Evolutionary conservation across 2,888 invertebrate species (phyloP).

Genomic region (Drosophila greeni): DNA sequence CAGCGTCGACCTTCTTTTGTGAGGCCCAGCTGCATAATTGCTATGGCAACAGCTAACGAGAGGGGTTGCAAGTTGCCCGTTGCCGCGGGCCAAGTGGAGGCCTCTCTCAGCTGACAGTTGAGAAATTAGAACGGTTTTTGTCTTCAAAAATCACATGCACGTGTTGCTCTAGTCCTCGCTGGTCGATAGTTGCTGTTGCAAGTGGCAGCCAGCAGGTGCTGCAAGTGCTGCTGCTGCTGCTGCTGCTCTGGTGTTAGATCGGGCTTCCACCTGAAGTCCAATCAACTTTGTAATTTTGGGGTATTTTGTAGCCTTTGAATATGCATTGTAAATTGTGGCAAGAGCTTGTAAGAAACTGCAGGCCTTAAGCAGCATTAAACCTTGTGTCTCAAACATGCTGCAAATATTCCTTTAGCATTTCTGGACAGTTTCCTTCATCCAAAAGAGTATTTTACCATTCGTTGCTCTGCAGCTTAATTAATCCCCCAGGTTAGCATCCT

Average conservation of each 20-base stretch:
- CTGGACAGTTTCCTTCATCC: too few species aligned
- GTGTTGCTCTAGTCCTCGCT: slow-evolving; percentile 51
- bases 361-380: neutral
- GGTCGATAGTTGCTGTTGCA: slow-evolving; percentile 46
- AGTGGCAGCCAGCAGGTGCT: slow-evolving; percentile 28
- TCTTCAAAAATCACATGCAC: slow-evolving; percentile 70
- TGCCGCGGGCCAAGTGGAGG: slow-evolving; percentile 31
- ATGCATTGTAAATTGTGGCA: neutral
- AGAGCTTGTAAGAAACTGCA: neutral
- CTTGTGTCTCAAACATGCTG: neutral
- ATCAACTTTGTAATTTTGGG: slow-evolving; percentile 51
- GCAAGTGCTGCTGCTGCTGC: slow-evolving; percentile 52
- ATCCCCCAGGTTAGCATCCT: slow-evolving; percentile 5
- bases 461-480: neutral
- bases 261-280: slow-evolving; percentile 34
- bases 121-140: slow-evolving; percentile 73
- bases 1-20: slow-evolving; percentile 65
- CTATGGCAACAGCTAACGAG: slow-evolving; percentile 67
- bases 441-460: slow-evolving; percentile 2
- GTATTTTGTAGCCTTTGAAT: slow-evolving; percentile 10
- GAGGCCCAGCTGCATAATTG: slow-evolving; percentile 66
- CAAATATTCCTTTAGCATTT: neutral
- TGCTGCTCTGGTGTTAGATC: slow-evolving; percentile 56
- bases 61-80: slow-evolving; percentile 33
- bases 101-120: slow-evolving; percentile 69